Evolutionary conservation across 2,888 invertebrate species (phyloP).

Genomic region (Macaria liturata): DNA sequence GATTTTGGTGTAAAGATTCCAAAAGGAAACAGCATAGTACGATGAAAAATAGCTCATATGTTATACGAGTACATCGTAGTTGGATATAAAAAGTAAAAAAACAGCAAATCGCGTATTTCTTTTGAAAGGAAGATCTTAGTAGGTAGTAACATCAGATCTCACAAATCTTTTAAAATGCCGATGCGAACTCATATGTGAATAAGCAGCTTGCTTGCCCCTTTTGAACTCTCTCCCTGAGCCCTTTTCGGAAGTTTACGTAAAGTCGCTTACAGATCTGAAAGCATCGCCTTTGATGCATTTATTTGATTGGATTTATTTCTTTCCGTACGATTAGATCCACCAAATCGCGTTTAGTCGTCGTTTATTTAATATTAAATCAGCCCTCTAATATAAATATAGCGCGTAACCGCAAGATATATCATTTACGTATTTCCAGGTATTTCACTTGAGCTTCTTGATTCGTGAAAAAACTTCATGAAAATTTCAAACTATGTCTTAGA

Average conservation of each 20-base stretch:
- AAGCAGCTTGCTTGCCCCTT: conserved; percentile 14
- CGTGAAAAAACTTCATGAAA: conserved; percentile 13
- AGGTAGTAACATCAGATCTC: no score
- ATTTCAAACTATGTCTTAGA: conserved; percentile 28
- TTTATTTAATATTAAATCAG: conserved; percentile 3
- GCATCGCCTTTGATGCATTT: conserved; percentile 22
- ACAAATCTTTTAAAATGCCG: conserved; percentile 26
- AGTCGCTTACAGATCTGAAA: conserved; percentile 23
- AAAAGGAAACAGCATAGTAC: no score
- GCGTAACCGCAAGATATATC: background rate
- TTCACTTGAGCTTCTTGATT: background rate
- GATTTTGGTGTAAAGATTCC: no score
- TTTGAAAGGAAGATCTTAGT: no score
- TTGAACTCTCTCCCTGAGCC: conserved; percentile 16
- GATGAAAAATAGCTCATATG: no score
- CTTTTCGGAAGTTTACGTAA: conserved; percentile 18
- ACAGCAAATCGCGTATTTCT: no score
- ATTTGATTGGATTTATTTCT: conserved; percentile 24
- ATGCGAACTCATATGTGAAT: conserved; percentile 23
- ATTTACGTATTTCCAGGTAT: background rate
- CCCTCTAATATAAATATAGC: background rate
- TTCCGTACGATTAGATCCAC: conserved; percentile 6
- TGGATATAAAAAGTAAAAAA: no score
- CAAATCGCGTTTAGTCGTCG: conserved; percentile 3
- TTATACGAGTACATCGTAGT: no score